These are phyloP conservation scores for Heliconius erato DNA, from an alignment of 2,888 invertebrate species.

Conservation along the genomic window DNA sequence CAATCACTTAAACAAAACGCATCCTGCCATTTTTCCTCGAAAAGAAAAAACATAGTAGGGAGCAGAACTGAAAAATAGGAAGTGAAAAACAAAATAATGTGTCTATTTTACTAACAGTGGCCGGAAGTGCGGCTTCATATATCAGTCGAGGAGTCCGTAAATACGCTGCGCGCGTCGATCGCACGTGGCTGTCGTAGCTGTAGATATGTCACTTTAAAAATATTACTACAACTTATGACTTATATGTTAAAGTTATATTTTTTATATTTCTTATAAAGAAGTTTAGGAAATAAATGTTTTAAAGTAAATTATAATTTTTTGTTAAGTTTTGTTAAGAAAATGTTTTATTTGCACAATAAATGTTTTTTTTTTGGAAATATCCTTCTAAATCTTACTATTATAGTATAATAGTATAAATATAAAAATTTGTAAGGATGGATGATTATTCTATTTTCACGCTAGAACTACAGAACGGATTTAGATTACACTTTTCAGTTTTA, in stretches of 20 bases:
- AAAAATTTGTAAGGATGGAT: too few relatives aligned
- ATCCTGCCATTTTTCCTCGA: conserved; percentile 13
- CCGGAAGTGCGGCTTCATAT: conserved; percentile 75
- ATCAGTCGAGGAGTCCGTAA: conserved; percentile 75
- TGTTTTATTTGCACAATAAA: not conserved
- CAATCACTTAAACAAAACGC: not conserved
- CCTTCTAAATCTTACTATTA: too few relatives aligned
- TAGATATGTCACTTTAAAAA: conserved; percentile 49
- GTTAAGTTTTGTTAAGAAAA: not conserved
- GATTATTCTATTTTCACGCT: too few relatives aligned
- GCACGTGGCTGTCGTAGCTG: conserved; percentile 23
- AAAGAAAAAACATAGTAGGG: not conserved
- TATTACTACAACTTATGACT: not conserved
- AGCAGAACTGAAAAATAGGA: conserved; percentile 9
- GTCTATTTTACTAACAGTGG: conserved; percentile 48
- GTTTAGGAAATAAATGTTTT: not conserved
- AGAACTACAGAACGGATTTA: too few relatives aligned
- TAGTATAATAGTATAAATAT: too few relatives aligned
- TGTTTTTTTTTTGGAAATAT: not conserved
- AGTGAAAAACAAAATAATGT: conserved; percentile 38
- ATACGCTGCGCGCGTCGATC: conserved; percentile 59
- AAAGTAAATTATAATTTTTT: not conserved
- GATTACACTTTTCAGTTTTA: too few relatives aligned
- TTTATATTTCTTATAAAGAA: too few relatives aligned
- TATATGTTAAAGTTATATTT: not conserved